phyloP scores from a whole-genome alignment of 2,888 invertebrate genomes.

The Troides aeacus region DNA sequence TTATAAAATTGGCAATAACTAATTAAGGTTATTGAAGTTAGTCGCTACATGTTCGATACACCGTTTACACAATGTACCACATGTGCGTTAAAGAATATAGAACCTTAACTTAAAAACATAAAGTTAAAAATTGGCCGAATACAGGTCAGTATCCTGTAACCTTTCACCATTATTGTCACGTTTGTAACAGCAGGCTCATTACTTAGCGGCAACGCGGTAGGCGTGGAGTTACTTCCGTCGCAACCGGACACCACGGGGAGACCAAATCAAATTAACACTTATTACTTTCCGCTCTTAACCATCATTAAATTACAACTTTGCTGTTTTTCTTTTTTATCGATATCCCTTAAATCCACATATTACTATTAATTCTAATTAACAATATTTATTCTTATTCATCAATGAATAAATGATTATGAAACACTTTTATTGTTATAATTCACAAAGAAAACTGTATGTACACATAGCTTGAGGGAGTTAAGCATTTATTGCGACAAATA shows the following conservation, averaged over 20 bases:
- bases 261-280: conserved; percentile 75
- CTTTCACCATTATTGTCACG: conserved; percentile 27
- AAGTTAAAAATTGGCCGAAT: conserved; percentile 39
- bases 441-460: too few relatives aligned
- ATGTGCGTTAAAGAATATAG: conserved; percentile 9
- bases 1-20: conserved; percentile 21
- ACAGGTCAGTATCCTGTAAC: conserved; percentile 8
- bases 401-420: too few relatives aligned
- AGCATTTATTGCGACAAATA: too few relatives aligned
- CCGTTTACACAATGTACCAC: not conserved
- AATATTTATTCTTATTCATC: not conserved
- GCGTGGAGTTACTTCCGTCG: conserved; percentile 68
- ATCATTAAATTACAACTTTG: conserved; percentile 40
- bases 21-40: conserved; percentile 28
- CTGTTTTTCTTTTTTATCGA: not conserved
- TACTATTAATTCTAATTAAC: not conserved
- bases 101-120: conserved; percentile 30
- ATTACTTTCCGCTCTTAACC: conserved; percentile 55
- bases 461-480: too few relatives aligned
- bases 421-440: too few relatives aligned
- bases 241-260: conserved; percentile 67
- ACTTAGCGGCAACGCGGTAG: conserved; percentile 67
- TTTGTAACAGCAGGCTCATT: conserved; percentile 71
- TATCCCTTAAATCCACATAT: not conserved
- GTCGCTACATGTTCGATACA: conserved; percentile 18